Percentiles rank a stretch among this genome's conserved stretches.
phyloP scores from a whole-genome alignment of 2,888 invertebrate genomes.

The Carcina quercana region DNA sequence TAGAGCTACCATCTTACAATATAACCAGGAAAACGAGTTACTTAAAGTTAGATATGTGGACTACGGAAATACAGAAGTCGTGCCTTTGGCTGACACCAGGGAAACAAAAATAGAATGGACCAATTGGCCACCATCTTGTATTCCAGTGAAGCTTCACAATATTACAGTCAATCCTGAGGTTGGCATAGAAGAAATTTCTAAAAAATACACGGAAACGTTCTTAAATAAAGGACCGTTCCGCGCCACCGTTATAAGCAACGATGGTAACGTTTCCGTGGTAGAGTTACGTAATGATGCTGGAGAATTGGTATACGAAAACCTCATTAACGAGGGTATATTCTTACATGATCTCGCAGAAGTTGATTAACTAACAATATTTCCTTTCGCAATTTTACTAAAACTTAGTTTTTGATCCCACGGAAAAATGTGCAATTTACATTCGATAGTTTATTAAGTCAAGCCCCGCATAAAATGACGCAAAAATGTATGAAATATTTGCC shows the following conservation, averaged over 20 bases:
- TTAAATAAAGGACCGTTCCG: slow-evolving; percentile 45
- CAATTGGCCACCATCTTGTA: slow-evolving; percentile 64
- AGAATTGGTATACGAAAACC: slow-evolving; percentile 39
- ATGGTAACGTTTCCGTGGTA: slow-evolving; percentile 32
- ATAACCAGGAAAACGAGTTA: slow-evolving; percentile 44
- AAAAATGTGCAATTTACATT: background rate
- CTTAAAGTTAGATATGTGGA: slow-evolving; percentile 83
- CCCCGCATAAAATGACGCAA: no score
- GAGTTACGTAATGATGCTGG: slow-evolving; percentile 39
- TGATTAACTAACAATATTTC: slow-evolving; percentile 1
- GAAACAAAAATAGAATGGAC: slow-evolving; percentile 66
- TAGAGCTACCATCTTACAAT: slow-evolving; percentile 76
- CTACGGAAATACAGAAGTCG: slow-evolving; percentile 79
- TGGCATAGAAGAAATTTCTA: slow-evolving; percentile 34
- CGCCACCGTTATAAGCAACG: slow-evolving; percentile 35
- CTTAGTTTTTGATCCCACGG: background rate
- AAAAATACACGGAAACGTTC: slow-evolving; percentile 37
- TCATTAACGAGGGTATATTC: slow-evolving; percentile 34
- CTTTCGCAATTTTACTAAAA: background rate
- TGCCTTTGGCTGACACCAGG: slow-evolving; percentile 56
- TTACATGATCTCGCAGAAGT: slow-evolving; percentile 8
- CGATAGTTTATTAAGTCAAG: no score
- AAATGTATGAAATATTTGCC: no score
- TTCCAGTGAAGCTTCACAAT: slow-evolving; percentile 62
- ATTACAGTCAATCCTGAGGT: slow-evolving; percentile 40